Base-by-base conservation (phyloP, 2,888 invertebrate genomes). In the Cosmopolites sordidus region DNA sequence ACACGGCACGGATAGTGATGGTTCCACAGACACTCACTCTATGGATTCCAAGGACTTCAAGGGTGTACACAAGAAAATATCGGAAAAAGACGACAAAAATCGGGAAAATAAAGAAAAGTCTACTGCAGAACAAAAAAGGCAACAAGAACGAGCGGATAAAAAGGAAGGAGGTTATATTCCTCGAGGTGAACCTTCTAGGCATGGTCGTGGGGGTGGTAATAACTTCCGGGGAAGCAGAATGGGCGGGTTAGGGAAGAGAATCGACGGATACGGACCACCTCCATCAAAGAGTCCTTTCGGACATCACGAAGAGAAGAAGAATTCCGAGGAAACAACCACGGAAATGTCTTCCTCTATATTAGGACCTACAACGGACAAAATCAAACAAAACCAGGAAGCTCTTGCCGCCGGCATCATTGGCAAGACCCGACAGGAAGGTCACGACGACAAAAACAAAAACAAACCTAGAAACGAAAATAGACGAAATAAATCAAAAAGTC, bases 141-240 rank as follows among this genome's bases (percentile, higher is more conserved):
- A 61, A 12, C 65, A 55, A 5, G 66, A 69, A 5, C 57, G 51
- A 14, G 16, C 27, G 5, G 46, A 58, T 18, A 60, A 52, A 33
- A 58, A 61, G 15, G 56, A 54, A 16, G 47, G 46, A 11, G 22
- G 22, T 43, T 92, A 92, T 73, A 86, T 89, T 1, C 92, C 92
- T 0, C 81, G 91, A 16, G 93, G 93, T 1, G 92, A 92, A 71
- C 93, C 93, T 0, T 92, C 92, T 1, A 79, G 92, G 45, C 83
- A 92, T 52, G 93, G 93, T 3, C 79, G 93, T 56, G 90, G 87
- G 12, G 80, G 80, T 1, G 79, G 79, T 1, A 67, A 67, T 41
- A 66, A 62, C 43, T 65, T 67, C 49, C 56, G 66, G 54, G 60
- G 60, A 33, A 59, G 58, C 2, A 48, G 64, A 33, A 63, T 64